Evolutionary conservation across 2,888 invertebrate genomes (phyloP), one percentile per base, ranked within the genome.

Genomic region (Conops quadrifasciatus): DNA sequence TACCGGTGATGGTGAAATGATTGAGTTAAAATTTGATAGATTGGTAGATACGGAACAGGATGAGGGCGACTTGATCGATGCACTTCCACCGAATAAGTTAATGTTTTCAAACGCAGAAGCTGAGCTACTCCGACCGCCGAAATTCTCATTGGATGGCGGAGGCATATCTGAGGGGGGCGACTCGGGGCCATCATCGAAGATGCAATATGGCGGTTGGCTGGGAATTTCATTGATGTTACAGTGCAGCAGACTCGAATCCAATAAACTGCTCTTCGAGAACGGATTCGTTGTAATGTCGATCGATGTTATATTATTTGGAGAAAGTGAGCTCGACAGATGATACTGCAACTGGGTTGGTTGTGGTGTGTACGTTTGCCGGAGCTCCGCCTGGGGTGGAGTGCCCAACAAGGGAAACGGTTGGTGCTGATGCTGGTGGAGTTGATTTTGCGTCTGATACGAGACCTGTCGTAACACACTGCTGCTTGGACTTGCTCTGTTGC

Each of bases 1-100:
- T 76, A 85, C 83, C 75, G 85, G 83, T 21, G 85, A 84, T 47
- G 85, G 85, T 68, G 85, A 85, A 70, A 85, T 85, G 76, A 85
- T 85, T 75, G 85, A 84, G 78, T 85, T 85, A 71, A 85, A 81
- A 75, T 83, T 85, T 56, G 85, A 85, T 72, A 83, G 74, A 74
- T 82, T 80, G 64, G 85, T 78, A 24, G 81, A 71, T 59, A 79
- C 72, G 58, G 81, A 78, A 49, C 79, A 76, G 63, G 83, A 79
- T 56, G 77, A 66, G 45, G 77, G 30, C 64, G 73, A 67, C 36
- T 62, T 26, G 1, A 43, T 49, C 16, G 72, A 43, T 26, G 60
- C 21, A 7, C 49, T 64, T 70, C 74, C 68, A 62, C 68, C 1
- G 73, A 83, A 78, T 74, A 82, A 76, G 21, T 77, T 78, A 75